A percentile compares a stretch with the other conserved stretches of the same genome.
These are phyloP conservation scores for Acropternis orthonyx DNA, from an alignment of 2,797 vertebrate genomes.

Conservation along the genomic window DNA sequence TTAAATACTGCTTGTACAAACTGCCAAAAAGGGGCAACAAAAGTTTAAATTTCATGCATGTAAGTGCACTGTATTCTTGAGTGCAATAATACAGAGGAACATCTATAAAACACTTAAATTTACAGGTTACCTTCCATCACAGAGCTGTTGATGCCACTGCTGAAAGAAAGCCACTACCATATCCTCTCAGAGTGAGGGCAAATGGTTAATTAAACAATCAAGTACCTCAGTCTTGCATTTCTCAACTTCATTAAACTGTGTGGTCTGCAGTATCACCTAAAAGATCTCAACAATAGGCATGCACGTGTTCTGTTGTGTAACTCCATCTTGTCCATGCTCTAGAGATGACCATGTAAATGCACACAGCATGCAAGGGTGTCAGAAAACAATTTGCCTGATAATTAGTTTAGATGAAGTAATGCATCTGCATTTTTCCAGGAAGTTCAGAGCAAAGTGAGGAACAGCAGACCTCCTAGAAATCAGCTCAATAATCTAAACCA, in stretches of 20 bases:
- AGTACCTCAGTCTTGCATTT: background rate
- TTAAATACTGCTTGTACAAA: background rate
- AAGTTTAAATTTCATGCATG: background rate
- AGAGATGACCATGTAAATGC: background rate
- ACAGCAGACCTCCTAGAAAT: background rate
- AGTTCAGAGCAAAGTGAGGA: background rate
- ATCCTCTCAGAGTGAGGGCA: background rate
- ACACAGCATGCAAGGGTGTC: background rate
- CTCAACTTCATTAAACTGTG: background rate
- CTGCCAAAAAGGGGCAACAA: background rate
- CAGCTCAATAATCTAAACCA: background rate
- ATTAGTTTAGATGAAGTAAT: background rate
- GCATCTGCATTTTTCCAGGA: background rate
- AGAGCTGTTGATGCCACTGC: background rate
- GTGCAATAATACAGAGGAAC: background rate
- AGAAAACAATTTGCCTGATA: background rate
- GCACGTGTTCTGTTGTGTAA: rapidly evolving
- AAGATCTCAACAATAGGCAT: background rate
- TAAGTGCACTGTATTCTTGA: background rate
- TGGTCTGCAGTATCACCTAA: background rate
- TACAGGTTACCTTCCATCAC: background rate
- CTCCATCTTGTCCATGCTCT: background rate
- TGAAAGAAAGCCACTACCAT: background rate
- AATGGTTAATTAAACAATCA: background rate
- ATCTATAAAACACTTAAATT: background rate